Base-by-base conservation (phyloP, 1,140 invertebrate species). In the Cyrtorhinus lividipennis region DNA sequence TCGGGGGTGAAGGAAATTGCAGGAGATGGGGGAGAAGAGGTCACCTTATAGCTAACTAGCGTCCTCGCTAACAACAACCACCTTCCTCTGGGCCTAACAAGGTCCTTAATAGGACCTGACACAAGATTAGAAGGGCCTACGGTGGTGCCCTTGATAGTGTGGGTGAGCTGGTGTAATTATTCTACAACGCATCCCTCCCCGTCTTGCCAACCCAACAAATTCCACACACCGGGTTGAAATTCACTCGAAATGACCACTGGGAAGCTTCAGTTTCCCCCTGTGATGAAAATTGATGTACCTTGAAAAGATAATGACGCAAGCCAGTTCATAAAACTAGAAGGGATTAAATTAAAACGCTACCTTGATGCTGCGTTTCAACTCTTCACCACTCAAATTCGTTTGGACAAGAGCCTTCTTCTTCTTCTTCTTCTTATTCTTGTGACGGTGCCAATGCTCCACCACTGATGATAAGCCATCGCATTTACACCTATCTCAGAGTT, bases 51-150 rank as follows among this genome's bases (percentile, higher is more conserved):
- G 48, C 48, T 53, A 53, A 53, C 48, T 53, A 53, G 48, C 48
- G 48, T 20, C 48, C 48, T 53, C 8, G 48, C 10, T 53, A 53
- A 53, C 48, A 53, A 53, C 48, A 22, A 53, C 48, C 48, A 53
- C 48, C 48, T 53, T 53, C 38, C 38, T 44, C 48, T 22, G 20
- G 48, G 48, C 48, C 20, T 53, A 53, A 53, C 48, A 53, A 53
- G 48, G 8, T 20, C 48, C 48, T 53, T 53, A 53, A 53, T 53
- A 53, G 48, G 48, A 53, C 48, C 48, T 53, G 48, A 53, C 48
- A 53, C 48, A 53, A 53, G 48, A 53, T 53, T 53, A 53, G 48
- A 53, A 53, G 48, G 48, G 48, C 30, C 48, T 53, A 53, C 48
- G 48, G 48, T 53, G 48, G 10, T 53, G 5, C 48, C 20, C 48